Percentiles rank a stretch among this genome's conserved stretches.
phyloP scores from a whole-genome alignment of 2,888 invertebrate species.

The Euproctis similis region DNA sequence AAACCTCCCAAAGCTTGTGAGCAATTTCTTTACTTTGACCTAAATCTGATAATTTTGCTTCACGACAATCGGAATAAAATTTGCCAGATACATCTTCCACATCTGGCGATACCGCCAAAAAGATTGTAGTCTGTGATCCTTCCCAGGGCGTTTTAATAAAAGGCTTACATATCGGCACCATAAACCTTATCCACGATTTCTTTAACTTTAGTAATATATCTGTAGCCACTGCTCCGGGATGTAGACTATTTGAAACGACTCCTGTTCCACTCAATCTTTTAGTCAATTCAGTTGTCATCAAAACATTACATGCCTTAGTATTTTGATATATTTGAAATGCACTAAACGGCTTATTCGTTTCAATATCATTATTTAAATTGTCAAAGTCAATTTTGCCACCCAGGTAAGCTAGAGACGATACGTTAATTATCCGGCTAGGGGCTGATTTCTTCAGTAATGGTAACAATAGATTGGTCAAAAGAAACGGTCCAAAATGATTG shows the following conservation, averaged over 20 bases:
- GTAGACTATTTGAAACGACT: slow-evolving; percentile 85
- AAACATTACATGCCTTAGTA: slow-evolving; percentile 85
- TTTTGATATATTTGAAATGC: slow-evolving; percentile 39
- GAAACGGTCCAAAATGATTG: slow-evolving; percentile 79
- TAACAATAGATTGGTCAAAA: slow-evolving; percentile 77
- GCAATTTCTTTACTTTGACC: slow-evolving; percentile 68
- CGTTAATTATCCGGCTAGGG: slow-evolving; percentile 53
- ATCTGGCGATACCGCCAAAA: slow-evolving; percentile 69
- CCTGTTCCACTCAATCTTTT: slow-evolving; percentile 79
- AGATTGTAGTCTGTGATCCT: slow-evolving; percentile 72
- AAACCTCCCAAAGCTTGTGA: slow-evolving; percentile 79
- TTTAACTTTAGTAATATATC: slow-evolving; percentile 66
- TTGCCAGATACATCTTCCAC: slow-evolving; percentile 75
- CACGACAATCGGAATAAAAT: slow-evolving; percentile 76
- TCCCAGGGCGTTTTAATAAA: slow-evolving; percentile 42
- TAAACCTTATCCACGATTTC: slow-evolving; percentile 18
- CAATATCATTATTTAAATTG: slow-evolving; percentile 37
- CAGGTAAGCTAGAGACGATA: slow-evolving; percentile 44
- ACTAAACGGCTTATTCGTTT: slow-evolving; percentile 21
- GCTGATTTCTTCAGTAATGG: slow-evolving; percentile 55
- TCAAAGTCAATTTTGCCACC: slow-evolving; percentile 35
- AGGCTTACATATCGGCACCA: slow-evolving; percentile 47
- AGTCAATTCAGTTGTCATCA: slow-evolving; percentile 83
- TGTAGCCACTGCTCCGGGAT: slow-evolving; percentile 84
- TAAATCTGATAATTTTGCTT: slow-evolving; percentile 43